Evolutionary conservation across 2,113 vertebrate species (phyloP).

Genomic region (Gallinago jamesoni): DNA sequence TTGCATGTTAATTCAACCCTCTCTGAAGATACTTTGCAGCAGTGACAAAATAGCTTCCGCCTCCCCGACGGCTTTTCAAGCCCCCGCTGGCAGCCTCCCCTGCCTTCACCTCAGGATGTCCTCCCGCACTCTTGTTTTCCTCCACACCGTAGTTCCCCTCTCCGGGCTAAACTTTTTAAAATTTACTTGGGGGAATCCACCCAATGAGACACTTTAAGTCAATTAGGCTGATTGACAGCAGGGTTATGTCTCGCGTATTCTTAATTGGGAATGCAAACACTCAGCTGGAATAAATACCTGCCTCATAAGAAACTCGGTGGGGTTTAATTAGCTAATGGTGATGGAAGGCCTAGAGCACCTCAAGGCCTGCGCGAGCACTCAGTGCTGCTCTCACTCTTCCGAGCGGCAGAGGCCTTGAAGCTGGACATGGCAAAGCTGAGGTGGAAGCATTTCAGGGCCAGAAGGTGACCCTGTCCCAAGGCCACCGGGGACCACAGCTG

Average conservation of each 20-base stretch:
- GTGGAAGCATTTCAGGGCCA: background rate
- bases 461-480: background rate
- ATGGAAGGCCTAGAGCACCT: background rate
- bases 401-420: background rate
- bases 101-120: background rate
- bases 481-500: background rate
- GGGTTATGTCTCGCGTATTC: background rate
- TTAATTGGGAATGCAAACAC: constrained; percentile 37
- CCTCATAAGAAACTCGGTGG: background rate
- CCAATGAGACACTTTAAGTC: background rate
- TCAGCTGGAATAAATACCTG: constrained; percentile 32
- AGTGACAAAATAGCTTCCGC: background rate
- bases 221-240: constrained; percentile 32
- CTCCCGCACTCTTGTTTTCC: background rate
- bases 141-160: background rate
- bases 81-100: background rate
- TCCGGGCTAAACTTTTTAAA: background rate
- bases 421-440: background rate
- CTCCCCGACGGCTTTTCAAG: background rate
- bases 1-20: background rate
- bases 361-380: background rate
- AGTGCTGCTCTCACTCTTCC: background rate
- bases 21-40: background rate
- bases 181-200: background rate
- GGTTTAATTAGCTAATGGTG: background rate